Evolutionary conservation across 2,888 invertebrate species (phyloP), one percentile per base, ranked within the genome.

Genomic region (Chymomyza amoena): DNA sequence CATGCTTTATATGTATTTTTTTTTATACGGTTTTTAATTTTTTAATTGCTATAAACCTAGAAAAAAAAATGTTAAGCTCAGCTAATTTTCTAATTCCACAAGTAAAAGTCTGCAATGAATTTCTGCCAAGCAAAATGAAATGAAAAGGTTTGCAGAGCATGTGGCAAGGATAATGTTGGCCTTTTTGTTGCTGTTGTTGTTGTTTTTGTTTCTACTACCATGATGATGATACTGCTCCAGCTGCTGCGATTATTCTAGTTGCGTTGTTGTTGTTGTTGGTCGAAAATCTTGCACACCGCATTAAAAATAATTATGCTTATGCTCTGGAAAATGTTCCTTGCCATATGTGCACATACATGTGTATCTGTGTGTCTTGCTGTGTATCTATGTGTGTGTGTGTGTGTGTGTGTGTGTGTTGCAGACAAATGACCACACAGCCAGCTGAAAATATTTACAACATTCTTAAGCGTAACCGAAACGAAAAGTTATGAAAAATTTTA

Each of bases 401-500:
- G 20, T 45, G 54, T 65, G 60, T 16, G 10, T 39, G 32, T 25
- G 36, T 15, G 52, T 73, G 66, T 15, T 75, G 65, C 70, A 61
- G 68, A 64, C 50, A 74, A 82, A 65, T 86, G 80, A 87, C 84
- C 87, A 75, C 87, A 87, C 69, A 75, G 79, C 32, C 56, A 70
- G 64, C 25, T 77, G 74, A 80, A 84, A 80, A 87, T 82, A 73
- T 80, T 81, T 73, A 76, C 83, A 84, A 83, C 76, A 87, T 84
- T 84, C 87, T 87, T 85, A 76, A 78, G 81, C 77, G 77, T 76
- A 82, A 87, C 85, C 78, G 71, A 85, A 87, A 85, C 79, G 83
- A 77, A 87, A 85, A 84, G 80, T 87, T 84, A 87, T 84, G 87
- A 87, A 87, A 79, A 81, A 84, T 86, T 28, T 79, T 84, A 87